Conservation (phyloP, 2,797 vertebrate species). For the Leucoraja ocellata region DNA sequence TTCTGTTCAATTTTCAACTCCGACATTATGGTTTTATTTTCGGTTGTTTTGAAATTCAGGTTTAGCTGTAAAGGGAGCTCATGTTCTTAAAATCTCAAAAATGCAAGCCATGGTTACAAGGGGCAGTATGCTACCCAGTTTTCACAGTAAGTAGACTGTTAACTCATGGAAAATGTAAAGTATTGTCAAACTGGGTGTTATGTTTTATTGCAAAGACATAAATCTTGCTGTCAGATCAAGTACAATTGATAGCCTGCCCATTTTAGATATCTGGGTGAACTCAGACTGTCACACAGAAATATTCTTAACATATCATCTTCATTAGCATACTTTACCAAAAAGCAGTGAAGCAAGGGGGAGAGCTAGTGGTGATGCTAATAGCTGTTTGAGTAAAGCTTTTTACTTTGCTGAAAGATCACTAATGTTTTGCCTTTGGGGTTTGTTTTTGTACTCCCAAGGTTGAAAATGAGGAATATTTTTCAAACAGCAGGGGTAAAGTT, state of each 20-base stretch:
- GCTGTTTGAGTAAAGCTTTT: constrained; percentile 89
- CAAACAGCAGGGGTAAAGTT: constrained; percentile 99
- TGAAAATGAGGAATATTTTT: constrained; percentile 99
- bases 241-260: constrained; percentile 94
- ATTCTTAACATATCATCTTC: constrained; percentile 88
- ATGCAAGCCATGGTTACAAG: background rate
- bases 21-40: background rate
- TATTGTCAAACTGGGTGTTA: constrained; percentile 33
- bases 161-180: constrained; percentile 27
- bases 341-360: constrained; percentile 98
- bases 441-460: constrained; percentile 99
- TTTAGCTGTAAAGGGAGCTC: background rate
- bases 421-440: constrained; percentile 99
- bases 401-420: constrained; percentile 85
- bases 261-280: constrained; percentile 98
- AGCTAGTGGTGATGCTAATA: constrained; percentile 98
- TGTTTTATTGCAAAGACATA: constrained; percentile 96
- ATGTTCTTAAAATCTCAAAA: background rate
- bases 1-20: constrained; percentile 16
- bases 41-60: background rate
- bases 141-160: constrained; percentile 10
- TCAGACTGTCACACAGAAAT: constrained; percentile 97
- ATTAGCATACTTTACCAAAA: constrained; percentile 99
- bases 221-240: constrained; percentile 99
- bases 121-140: background rate